Percentiles rank a stretch among this genome's conserved stretches.
Conservation (phyloP, 2,113 vertebrate species). For the Muscicapa adusta region DNA sequence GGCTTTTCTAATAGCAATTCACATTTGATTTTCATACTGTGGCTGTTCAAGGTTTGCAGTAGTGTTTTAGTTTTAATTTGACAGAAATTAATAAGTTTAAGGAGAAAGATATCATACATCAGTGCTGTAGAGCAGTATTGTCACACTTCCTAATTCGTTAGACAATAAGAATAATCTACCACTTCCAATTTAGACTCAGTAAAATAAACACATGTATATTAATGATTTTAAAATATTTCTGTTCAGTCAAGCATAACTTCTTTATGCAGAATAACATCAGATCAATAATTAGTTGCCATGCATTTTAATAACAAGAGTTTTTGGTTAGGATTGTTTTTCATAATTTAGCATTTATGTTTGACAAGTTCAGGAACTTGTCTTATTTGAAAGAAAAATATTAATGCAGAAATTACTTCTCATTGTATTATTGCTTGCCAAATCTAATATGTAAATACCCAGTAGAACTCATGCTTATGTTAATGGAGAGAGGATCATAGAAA, state of each 20-base stretch:
- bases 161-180: conserved; percentile 71
- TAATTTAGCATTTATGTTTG: conserved; percentile 76
- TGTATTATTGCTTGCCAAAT: conserved; percentile 39
- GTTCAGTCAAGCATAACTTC: conserved; percentile 68
- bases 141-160: conserved; percentile 72
- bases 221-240: conserved; percentile 77
- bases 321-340: conserved; percentile 69
- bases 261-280: conserved; percentile 73
- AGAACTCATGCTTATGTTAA: conserved; percentile 57
- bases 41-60: conserved; percentile 42
- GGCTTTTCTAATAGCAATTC: conserved; percentile 53
- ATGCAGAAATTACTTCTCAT: conserved; percentile 57
- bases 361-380: conserved; percentile 71
- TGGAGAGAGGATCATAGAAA: conserved; percentile 30
- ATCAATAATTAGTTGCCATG: conserved; percentile 79
- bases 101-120: conserved; percentile 58
- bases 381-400: conserved; percentile 65
- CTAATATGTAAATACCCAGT: conserved; percentile 60
- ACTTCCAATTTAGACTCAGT: conserved; percentile 69
- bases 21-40: conserved; percentile 63
- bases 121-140: conserved; percentile 31
- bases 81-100: conserved; percentile 73
- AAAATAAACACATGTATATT: conserved; percentile 81
- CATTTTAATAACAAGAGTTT: conserved; percentile 75
- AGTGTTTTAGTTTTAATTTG: conserved; percentile 69